These are phyloP conservation scores for Bradypodion ventrale DNA, from an alignment of 2,797 vertebrate genomes.

Conservation along the genomic window DNA sequence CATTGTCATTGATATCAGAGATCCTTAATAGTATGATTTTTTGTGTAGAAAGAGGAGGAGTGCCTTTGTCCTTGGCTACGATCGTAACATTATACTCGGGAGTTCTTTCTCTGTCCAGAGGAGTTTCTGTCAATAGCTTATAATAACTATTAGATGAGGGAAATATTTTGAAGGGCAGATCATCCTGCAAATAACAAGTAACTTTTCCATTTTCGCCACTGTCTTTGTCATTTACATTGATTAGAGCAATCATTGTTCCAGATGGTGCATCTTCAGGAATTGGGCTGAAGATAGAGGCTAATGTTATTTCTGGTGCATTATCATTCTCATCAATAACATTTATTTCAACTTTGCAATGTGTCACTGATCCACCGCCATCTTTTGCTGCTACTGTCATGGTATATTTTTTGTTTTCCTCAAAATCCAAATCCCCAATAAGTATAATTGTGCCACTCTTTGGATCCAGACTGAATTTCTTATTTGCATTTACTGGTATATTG, in stretches of 20 bases:
- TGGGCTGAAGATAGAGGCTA: conserved; percentile 75
- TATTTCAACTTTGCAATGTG: conserved; percentile 60
- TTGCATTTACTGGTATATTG: conserved; percentile 36
- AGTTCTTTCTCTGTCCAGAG: conserved; percentile 74
- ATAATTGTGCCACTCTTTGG: conserved; percentile 50
- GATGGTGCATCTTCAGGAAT: conserved; percentile 71
- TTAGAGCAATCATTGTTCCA: conserved; percentile 76
- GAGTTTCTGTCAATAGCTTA: conserved; percentile 72
- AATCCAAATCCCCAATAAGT: conserved; percentile 60
- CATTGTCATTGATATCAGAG: conserved; percentile 82
- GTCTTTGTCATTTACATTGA: conserved; percentile 81
- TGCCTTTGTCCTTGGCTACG: conserved; percentile 69
- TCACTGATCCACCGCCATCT: conserved; percentile 57
- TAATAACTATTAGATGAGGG: conserved; percentile 78
- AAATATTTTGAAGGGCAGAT: conserved; percentile 77
- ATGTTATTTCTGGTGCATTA: conserved; percentile 74
- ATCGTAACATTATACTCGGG: conserved; percentile 78
- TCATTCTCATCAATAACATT: conserved; percentile 75
- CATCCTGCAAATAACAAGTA: conserved; percentile 68
- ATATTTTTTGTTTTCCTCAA: conserved; percentile 53
- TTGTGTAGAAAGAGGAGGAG: conserved; percentile 71
- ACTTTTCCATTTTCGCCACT: conserved; percentile 77
- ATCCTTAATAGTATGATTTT: conserved; percentile 73
- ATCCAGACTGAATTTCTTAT: conserved; percentile 55
- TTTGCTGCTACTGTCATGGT: conserved; percentile 58